Percentiles rank a stretch among this genome's conserved stretches.
Evolutionary conservation across 2,888 invertebrate species (phyloP).

Genomic region (Melipona beecheii): DNA sequence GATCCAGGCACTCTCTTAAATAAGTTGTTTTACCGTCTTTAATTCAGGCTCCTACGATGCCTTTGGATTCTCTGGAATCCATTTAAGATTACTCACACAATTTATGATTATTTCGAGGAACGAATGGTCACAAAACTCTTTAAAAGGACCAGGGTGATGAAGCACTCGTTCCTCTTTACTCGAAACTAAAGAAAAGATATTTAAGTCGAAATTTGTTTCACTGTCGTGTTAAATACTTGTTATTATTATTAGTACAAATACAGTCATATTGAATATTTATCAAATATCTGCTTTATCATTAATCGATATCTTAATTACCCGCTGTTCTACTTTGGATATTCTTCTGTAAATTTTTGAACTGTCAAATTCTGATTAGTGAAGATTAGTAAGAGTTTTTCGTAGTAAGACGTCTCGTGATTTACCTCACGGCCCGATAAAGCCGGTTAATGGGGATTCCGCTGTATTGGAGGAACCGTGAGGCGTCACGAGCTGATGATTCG

Average conservation of each 20-base stretch:
- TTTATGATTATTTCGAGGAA: constrained; percentile 59
- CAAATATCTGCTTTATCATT: too few relatives aligned
- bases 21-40: constrained; percentile 62
- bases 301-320: too few relatives aligned
- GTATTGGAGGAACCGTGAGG: constrained; percentile 17
- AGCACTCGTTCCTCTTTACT: constrained; percentile 4
- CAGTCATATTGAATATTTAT: too few relatives aligned
- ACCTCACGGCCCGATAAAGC: neutral
- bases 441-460: neutral
- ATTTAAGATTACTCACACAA: constrained; percentile 12
- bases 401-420: too few relatives aligned
- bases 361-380: too few relatives aligned
- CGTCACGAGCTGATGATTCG: constrained; percentile 26
- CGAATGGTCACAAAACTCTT: constrained; percentile 42
- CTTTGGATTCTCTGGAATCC: constrained; percentile 32
- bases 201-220: too few relatives aligned
- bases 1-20: constrained; percentile 54
- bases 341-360: too few relatives aligned
- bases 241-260: too few relatives aligned
- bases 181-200: too few relatives aligned
- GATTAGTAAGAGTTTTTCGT: too few relatives aligned
- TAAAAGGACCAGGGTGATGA: neutral
- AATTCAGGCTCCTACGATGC: constrained; percentile 41
- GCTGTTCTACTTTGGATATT: too few relatives aligned
- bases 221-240: too few relatives aligned